phyloP scores from a whole-genome alignment of 2,888 invertebrate species.

The Macrosoma leucophasiata region DNA sequence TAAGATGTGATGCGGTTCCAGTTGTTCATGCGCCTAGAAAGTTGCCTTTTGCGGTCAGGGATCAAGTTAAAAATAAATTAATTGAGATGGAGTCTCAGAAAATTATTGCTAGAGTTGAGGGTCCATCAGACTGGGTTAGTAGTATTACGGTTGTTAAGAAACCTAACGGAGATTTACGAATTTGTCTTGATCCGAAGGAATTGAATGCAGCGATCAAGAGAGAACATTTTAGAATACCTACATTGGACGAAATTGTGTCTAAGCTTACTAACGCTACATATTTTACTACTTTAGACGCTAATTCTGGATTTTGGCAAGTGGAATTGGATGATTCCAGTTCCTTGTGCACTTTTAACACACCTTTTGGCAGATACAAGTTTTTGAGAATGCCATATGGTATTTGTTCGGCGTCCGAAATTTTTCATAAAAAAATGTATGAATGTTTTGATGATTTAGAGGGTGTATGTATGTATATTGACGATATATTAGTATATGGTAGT shows the following conservation, averaged over 20 bases:
- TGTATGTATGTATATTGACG: conserved; percentile 22
- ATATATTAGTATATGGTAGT: conserved; percentile 16
- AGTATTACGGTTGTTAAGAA: conserved; percentile 29
- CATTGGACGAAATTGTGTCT: conserved; percentile 8
- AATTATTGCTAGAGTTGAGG: conserved; percentile 5
- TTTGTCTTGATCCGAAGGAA: conserved; percentile 29
- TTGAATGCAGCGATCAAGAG: conserved; percentile 23
- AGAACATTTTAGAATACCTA: conserved; percentile 6
- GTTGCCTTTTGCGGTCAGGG: no score
- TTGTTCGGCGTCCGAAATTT: conserved; percentile 25
- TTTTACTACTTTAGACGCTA: conserved; percentile 26
- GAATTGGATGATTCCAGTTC: conserved; percentile 17
- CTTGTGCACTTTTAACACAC: conserved; percentile 27
- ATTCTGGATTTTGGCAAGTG: conserved; percentile 22
- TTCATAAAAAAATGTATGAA: conserved; percentile 23
- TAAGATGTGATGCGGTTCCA: no score
- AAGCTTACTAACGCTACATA: conserved; percentile 18
- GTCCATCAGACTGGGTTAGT: conserved; percentile 25
- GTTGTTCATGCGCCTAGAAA: no score
- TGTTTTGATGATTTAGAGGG: conserved; percentile 23
- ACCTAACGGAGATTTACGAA: conserved; percentile 25
- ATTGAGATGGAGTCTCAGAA: no score
- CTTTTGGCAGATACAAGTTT: conserved; percentile 27
- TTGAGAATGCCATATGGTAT: conserved; percentile 26
- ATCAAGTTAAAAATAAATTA: no score